Conservation (phyloP, 2,113 vertebrate genomes). For the Tretioscincus oriximinensis region DNA sequence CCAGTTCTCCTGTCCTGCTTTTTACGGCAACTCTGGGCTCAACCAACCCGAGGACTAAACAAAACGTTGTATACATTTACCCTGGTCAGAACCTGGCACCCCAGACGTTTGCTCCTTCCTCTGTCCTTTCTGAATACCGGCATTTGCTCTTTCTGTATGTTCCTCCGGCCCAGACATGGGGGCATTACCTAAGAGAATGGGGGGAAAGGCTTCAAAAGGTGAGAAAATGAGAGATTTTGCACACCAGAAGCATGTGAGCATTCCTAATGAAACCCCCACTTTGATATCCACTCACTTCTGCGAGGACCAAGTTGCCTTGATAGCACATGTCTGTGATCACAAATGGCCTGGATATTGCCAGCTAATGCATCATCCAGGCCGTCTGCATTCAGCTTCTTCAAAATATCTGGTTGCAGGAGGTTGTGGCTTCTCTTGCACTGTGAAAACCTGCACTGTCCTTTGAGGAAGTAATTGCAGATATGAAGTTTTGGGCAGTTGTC, state of each 20-base stretch:
- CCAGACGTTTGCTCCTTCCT: not conserved
- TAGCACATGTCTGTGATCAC: constrained; percentile 48
- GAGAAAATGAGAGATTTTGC: not conserved
- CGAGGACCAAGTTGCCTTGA: constrained; percentile 7
- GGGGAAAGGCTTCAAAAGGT: not conserved
- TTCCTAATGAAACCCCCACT: not conserved
- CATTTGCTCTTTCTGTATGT: fast-evolving
- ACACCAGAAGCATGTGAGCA: not conserved
- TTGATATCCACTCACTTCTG: constrained; percentile 52
- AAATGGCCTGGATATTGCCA: constrained; percentile 70
- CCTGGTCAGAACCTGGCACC: not conserved
- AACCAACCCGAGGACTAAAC: not conserved
- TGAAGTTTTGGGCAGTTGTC: constrained; percentile 71
- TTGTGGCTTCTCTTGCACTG: constrained; percentile 68
- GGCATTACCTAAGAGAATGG: constrained; percentile 1
- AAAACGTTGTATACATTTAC: not conserved
- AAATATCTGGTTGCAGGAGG: constrained; percentile 32
- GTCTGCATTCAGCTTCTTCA: constrained; percentile 50
- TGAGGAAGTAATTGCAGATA: constrained; percentile 70
- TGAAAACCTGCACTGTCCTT: constrained; percentile 64
- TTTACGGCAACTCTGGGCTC: not conserved
- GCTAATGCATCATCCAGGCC: constrained; percentile 42
- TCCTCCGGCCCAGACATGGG: not conserved
- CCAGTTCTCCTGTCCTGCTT: too few relatives aligned
- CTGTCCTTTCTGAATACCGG: fast-evolving